phyloP scores from a whole-genome alignment of 2,797 vertebrate species.

The Melanogrammus aeglefinus region DNA sequence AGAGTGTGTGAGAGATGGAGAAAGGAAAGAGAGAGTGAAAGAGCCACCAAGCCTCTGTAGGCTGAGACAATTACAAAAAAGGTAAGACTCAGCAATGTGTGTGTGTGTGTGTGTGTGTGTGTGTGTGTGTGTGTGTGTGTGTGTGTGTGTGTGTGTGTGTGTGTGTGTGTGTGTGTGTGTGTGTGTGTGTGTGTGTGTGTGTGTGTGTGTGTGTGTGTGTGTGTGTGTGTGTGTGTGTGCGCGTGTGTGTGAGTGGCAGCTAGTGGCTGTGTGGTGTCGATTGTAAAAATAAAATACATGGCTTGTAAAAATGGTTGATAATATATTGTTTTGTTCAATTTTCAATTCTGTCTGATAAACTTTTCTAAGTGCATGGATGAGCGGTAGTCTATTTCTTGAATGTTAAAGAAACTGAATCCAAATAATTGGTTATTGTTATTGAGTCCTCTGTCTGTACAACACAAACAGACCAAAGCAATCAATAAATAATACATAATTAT shows the following conservation, averaged over 20 bases:
- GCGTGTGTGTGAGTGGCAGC: not conserved
- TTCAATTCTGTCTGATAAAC: not conserved
- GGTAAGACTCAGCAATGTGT: conserved; percentile 6
- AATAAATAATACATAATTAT: not conserved
- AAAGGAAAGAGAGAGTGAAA: not conserved
- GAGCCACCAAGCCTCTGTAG: not conserved
- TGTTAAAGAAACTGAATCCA: not conserved
- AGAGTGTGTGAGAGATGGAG: not conserved
- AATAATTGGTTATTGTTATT: not conserved
- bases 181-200: conserved; percentile 2
- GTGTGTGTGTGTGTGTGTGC: conserved; percentile 10
- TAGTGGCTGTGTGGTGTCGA: not conserved
- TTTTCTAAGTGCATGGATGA: not conserved
- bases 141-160: conserved; percentile 15
- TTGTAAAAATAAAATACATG: not conserved
- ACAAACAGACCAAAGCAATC: not conserved
- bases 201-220: conserved; percentile 11
- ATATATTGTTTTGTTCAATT: not conserved
- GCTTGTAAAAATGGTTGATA: not conserved
- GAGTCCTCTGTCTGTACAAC: not conserved
- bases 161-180: too few species aligned
- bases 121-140: conserved; percentile 14
- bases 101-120: conserved; percentile 8
- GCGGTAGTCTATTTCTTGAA: not conserved
- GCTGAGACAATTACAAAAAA: not conserved